Percentiles rank a stretch among this genome's conserved stretches.
phyloP scores from a whole-genome alignment of 2,888 invertebrate species.

The Thymelicus acteon region DNA sequence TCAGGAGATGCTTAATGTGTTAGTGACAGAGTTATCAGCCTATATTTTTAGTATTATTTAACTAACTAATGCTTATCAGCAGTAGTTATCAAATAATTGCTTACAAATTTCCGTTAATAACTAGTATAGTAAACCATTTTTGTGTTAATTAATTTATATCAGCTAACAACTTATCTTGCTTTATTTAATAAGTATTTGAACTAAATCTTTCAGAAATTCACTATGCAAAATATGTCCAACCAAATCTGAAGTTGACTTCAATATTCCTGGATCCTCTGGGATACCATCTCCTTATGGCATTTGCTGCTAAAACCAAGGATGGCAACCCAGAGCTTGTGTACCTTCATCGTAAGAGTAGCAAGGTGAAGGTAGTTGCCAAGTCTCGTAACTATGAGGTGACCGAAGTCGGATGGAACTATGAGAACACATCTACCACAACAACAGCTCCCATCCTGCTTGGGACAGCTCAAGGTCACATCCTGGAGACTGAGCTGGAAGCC shows the following conservation, averaged over 20 bases:
- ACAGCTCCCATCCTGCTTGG: slow-evolving; percentile 95
- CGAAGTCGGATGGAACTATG: slow-evolving; percentile 95
- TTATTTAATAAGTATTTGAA: not conserved
- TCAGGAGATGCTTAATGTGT: too few species aligned
- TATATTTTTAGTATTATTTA: too few species aligned
- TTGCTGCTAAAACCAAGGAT: slow-evolving; percentile 86
- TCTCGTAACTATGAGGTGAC: slow-evolving; percentile 93
- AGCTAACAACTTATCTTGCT: too few species aligned
- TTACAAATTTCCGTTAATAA: not conserved
- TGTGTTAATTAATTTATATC: too few species aligned
- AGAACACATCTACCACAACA: slow-evolving; percentile 87
- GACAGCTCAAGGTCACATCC: slow-evolving; percentile 94
- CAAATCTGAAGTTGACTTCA: slow-evolving; percentile 86
- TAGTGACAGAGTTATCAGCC: too few species aligned
- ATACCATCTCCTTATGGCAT: slow-evolving; percentile 91
- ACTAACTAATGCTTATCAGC: not conserved
- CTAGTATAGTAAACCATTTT: not conserved
- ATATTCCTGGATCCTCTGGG: slow-evolving; percentile 95
- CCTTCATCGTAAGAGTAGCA: slow-evolving; percentile 90
- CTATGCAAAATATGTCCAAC: slow-evolving; percentile 86
- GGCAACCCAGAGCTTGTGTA: slow-evolving; percentile 91
- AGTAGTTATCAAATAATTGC: not conserved
- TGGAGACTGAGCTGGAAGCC: slow-evolving; percentile 94
- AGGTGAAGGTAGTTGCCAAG: slow-evolving; percentile 87
- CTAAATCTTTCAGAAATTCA: slow-evolving; percentile 87